Conservation (phyloP, 2,888 invertebrate genomes). For the Gortyna flavago region DNA sequence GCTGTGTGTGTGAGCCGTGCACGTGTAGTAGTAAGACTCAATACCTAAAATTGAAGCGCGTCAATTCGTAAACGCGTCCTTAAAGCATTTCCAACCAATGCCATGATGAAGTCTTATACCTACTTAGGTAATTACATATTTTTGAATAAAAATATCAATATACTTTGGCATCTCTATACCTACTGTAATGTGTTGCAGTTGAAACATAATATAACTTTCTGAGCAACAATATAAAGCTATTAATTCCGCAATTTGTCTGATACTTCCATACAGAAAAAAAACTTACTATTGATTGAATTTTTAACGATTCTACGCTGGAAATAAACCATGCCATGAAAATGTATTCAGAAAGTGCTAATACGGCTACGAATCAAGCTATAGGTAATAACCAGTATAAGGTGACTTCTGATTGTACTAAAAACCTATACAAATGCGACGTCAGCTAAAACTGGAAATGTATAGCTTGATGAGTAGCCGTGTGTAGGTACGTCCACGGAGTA, state of each 20-base stretch:
- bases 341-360: slow-evolving; percentile 1
- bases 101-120: neutral
- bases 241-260: slow-evolving; percentile 11
- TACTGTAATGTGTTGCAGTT: neutral
- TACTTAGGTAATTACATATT: too few species aligned
- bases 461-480: too few species aligned
- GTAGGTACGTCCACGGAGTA: neutral
- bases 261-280: slow-evolving; percentile 26
- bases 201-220: slow-evolving; percentile 15
- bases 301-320: slow-evolving; percentile 12
- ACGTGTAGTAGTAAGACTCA: too few species aligned
- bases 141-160: slow-evolving; percentile 4
- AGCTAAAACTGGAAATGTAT: too few species aligned
- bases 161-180: neutral
- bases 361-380: too few species aligned
- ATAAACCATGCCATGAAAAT: slow-evolving; percentile 25
- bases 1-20: too few species aligned
- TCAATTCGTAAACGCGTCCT: too few species aligned
- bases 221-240: slow-evolving; percentile 21
- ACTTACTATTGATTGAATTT: slow-evolving; percentile 40
- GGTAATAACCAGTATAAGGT: too few species aligned
- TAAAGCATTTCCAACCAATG: neutral
- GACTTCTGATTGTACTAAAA: too few species aligned
- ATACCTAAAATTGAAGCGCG: too few species aligned
- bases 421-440: too few species aligned